Evolutionary conservation across 2,888 invertebrate genomes (phyloP), one percentile per base, ranked within the genome.

Genomic region (Belgica antarctica): DNA sequence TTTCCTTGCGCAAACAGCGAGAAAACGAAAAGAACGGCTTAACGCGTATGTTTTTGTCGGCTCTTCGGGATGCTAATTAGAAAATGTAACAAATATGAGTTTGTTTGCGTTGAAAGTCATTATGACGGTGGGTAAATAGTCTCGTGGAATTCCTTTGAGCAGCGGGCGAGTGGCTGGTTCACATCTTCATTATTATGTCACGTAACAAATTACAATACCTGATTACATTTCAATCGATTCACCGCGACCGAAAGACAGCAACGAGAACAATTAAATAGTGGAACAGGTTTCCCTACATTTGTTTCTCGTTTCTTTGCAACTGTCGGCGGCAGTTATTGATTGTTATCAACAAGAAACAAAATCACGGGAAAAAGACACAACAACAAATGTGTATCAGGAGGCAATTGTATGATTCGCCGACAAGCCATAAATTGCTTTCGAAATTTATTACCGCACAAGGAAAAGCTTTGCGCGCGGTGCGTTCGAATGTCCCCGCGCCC

Each of bases 341-440:
- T 46, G 46, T 47, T 47, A 65, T 65, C 46, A 47, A 65, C 65
- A 47, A 65, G 46, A 65, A 46, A 59, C 59, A 59, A 59, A 59
- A 59, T 59, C 59, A 65, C 65, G 65, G 46, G 46, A 65, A 65
- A 47, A 65, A 65, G 65, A 65, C 65, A 65, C 65, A 65, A 47
- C 28, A 65, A 65, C 59, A 59, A 59, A 59, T 59, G 59, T 25
- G 52, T 24, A 52, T 28, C 41, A 41, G 63, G 47, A 27, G 27
- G 65, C 65, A 65, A 65, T 65, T 65, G n/a, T n/a, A n/a, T n/a
- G 65, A 25, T 65, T 65, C 27, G 65, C 65, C 46, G 65, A 65
- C 65, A 47, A 65, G 47, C 65, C 47, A 65, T 65, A 65, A 65
- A 52, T 47, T 19, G 47, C 24, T 36, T 65, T 46, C 15, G 24